Base-by-base conservation (phyloP, 2,113 vertebrate genomes). In the Ailurus styani region DNA sequence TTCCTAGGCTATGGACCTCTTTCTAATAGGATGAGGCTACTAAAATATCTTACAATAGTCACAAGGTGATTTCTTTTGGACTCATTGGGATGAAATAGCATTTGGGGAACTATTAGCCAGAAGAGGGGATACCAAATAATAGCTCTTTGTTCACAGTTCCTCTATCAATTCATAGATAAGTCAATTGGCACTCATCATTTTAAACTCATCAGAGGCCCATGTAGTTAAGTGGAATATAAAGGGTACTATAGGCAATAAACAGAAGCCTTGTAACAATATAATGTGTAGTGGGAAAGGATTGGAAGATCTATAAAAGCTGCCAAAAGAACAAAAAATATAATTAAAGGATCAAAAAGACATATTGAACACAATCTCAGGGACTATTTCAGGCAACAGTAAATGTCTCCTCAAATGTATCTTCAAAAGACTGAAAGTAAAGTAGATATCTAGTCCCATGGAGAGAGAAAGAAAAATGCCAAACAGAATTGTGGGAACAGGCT, bases 191-290 rank as follows among this genome's bases (percentile, higher is more conserved):
- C 77, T 97, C 6, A 84, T 86, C 70, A 31, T 98, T 98, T 98
- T 97, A 90, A 97, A 93, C 83, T 94, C 97, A 96, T 97, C 27
- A 85, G 98, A 98, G 98, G 91, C 95, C 91, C 64, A 1, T 98
- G 89, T 85, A 97, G 96, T 98, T 98, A 98, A 98, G 93, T 87
- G 93, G 91, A 79, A 91, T 93, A 90, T 98, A 98, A 98, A 98
- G 95, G 95, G 52, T 81, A 95, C 90, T 85, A 75, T 0, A 31
- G 94, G 95, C 95, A 98, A 97, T 98, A 98, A 98, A 98, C 94
- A 98, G 96, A 97, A 91, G 92, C 31, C 96, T 97, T 98, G 90
- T 98, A 98, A 98, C 70, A 87, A 52, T 96, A 94, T 95, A 98
- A 91, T 93, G 96, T 87, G 47, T 82, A 84, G 81, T 96, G 81